phyloP scores from a whole-genome alignment of 2,797 vertebrate genomes.

The Malurus splendens region DNA sequence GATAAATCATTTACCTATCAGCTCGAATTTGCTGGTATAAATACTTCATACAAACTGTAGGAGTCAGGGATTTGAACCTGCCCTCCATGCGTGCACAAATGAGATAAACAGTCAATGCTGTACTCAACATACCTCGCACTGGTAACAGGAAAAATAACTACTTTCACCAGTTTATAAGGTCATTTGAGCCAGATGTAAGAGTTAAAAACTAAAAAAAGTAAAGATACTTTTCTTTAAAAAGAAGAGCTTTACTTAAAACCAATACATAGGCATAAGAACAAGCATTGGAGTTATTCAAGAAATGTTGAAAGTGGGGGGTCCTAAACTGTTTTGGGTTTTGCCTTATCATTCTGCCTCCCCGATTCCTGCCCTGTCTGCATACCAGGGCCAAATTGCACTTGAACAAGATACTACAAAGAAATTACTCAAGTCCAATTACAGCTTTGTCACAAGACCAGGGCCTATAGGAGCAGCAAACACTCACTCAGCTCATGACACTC shows the following conservation, averaged over 20 bases:
- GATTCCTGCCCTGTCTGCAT: background rate
- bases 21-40: background rate
- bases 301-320: background rate
- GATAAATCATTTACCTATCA: background rate
- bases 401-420: background rate
- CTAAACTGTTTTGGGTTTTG: background rate
- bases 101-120: background rate
- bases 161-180: background rate
- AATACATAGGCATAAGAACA: background rate
- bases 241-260: background rate
- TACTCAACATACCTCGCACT: background rate
- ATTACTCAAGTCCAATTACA: background rate
- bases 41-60: background rate
- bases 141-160: background rate
- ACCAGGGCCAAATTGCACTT: background rate
- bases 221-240: background rate
- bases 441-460: background rate
- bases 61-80: background rate
- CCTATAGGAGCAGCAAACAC: background rate
- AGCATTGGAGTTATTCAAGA: background rate
- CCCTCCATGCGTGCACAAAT: fast-evolving
- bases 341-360: background rate
- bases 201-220: background rate
- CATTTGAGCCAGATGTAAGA: background rate
- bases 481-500: background rate